A percentile compares a stretch with the other conserved stretches of the same genome.
phyloP scores from a whole-genome alignment of 2,113 vertebrate species.

The Suricata suricatta region DNA sequence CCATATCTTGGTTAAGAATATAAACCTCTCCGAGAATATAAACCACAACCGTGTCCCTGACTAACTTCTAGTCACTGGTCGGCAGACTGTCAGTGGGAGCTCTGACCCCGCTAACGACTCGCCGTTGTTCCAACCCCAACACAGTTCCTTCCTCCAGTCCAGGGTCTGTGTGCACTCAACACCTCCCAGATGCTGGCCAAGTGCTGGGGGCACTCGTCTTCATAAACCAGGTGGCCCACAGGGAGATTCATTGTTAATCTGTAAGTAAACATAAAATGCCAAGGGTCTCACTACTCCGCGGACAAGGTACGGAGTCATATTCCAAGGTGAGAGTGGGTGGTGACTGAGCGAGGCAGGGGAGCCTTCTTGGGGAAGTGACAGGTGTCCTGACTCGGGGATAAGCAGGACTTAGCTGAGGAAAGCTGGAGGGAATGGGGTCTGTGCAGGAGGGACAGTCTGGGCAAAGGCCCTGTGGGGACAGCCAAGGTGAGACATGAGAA shows the following conservation, averaged over 20 bases:
- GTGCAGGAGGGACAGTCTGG: no score
- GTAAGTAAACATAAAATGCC: background rate
- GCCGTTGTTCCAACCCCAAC: no score
- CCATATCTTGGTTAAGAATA: background rate
- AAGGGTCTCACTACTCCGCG: background rate
- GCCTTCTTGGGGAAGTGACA: background rate
- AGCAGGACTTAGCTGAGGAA: background rate
- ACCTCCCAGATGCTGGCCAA: background rate
- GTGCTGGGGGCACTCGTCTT: background rate
- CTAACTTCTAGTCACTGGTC: background rate
- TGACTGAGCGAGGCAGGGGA: no score
- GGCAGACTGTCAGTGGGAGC: no score
- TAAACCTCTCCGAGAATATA: no score
- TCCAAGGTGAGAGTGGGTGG: accelerated
- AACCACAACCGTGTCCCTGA: background rate
- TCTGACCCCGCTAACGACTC: background rate
- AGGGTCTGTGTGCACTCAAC: background rate
- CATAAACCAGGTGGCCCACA: background rate
- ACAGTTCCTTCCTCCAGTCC: background rate
- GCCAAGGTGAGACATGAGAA: background rate
- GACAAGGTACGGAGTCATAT: background rate
- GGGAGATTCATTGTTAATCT: background rate
- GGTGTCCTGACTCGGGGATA: background rate
- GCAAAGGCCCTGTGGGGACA: background rate
- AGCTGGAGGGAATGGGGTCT: background rate